Base-by-base conservation (phyloP, 2,113 vertebrate species). In the Dipodomys ordii region DNA sequence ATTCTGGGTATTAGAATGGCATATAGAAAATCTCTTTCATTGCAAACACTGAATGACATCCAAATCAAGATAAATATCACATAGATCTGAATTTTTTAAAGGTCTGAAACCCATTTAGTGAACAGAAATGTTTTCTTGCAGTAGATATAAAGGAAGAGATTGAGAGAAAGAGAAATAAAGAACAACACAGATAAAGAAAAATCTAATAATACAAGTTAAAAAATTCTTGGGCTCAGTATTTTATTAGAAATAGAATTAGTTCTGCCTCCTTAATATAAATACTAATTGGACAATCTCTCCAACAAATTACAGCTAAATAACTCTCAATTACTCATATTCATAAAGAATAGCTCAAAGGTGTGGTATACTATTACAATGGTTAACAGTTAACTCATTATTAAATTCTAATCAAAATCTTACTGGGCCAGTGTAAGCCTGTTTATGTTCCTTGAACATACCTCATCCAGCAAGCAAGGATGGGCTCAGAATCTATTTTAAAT, bases 61-160 rank as follows among this genome's bases (percentile, higher is more conserved):
- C 93, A 96, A 97, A 96, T 97, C 94, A 97, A 97, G 95, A 97
- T 91, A 96, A 97, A 96, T 97, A 97, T 96, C 96, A 96, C 82
- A 90, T 91, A 88, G 76, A 84, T 95, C 84, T 97, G 96, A 95
- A 92, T 93, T 95, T 92, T 95, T 87, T 64, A 49, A 97, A 96
- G 89, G 64, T 91, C 88, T 97, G 79, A 96, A 94, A 97, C 78
- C 93, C 94, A 96, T 92, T 96, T 95, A 95, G 65, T 95, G 80
- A 96, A 90, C 69, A 96, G 87, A 93, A 96, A 93, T 95, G 77
- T 95, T 95, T 93, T 94, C 84, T 77, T 95, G 69, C 87, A 77
- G 32, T 83, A 74, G 11, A 49, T 82, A 68, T 39, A 93, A 53
- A 53, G 77, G 9, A 53, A 81, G 16, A 92, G 3, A 88, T 49